Percentiles rank a stretch among this genome's conserved stretches.
Evolutionary conservation across 2,888 invertebrate genomes (phyloP).

Genomic region (Perdita meconis): DNA sequence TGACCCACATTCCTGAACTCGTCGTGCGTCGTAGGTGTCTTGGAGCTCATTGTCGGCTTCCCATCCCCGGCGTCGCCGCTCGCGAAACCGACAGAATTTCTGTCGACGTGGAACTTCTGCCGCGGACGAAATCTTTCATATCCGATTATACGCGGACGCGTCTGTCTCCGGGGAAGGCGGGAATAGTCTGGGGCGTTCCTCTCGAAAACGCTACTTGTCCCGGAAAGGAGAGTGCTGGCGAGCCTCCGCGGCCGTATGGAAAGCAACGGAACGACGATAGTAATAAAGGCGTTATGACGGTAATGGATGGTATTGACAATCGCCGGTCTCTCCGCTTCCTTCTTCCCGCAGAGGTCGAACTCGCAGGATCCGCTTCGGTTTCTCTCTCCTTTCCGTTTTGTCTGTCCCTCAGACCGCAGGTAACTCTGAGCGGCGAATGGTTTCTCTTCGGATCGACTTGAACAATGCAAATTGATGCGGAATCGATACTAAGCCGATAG

Average conservation of each 20-base stretch:
- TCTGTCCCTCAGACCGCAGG: slow-evolving; percentile 41
- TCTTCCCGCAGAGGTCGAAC: slow-evolving; percentile 4
- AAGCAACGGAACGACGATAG: slow-evolving; percentile 55
- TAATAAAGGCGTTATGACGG: slow-evolving; percentile 67
- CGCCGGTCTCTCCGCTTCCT: slow-evolving; percentile 23
- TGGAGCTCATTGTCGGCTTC: slow-evolving; percentile 4
- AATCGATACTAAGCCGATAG: slow-evolving; percentile 77
- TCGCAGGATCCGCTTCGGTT: slow-evolving; percentile 19
- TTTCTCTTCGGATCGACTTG: slow-evolving; percentile 66
- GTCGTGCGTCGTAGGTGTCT: slow-evolving; percentile 26
- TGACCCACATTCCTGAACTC: slow-evolving; percentile 22
- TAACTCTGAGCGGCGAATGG: slow-evolving; percentile 66
- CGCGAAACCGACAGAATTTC: slow-evolving; percentile 35
- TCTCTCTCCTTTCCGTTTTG: neutral
- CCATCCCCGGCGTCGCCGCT: neutral
- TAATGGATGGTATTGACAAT: slow-evolving; percentile 72
- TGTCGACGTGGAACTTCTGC: slow-evolving; percentile 46
- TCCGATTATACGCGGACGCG: slow-evolving; percentile 49
- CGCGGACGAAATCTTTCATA: slow-evolving; percentile 51
- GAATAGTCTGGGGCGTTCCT: slow-evolving; percentile 9
- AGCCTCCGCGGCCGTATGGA: slow-evolving; percentile 43
- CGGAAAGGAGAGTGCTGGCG: slow-evolving; percentile 40
- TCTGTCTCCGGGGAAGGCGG: slow-evolving; percentile 41
- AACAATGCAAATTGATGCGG: slow-evolving; percentile 79
- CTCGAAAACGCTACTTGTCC: slow-evolving; percentile 30